These are phyloP conservation scores for Bolinopsis microptera DNA, from an alignment of 37 sponge, comb jelly and placozoan species.

Conservation along the genomic window DNA sequence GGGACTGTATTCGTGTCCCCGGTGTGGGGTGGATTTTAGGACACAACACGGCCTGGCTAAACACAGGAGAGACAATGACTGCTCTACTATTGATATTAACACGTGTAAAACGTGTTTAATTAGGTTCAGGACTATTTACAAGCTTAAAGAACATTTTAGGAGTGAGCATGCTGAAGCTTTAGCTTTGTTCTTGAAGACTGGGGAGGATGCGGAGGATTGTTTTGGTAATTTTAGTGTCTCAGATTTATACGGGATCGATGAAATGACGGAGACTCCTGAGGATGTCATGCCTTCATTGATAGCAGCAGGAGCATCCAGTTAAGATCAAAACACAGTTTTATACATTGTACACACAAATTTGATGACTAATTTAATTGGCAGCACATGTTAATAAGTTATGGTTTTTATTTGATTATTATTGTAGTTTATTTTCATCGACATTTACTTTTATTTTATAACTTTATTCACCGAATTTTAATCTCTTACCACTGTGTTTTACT, in stretches of 20 bases:
- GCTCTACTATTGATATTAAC: background rate
- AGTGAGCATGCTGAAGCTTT: slow-evolving; percentile 1
- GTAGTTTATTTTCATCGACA: background rate
- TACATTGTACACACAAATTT: background rate
- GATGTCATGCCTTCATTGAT: background rate
- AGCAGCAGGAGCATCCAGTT: background rate
- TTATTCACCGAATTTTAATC: too few species aligned
- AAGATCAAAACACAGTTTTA: background rate
- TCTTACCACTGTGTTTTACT: too few species aligned
- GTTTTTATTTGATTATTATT: background rate
- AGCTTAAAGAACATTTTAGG: background rate
- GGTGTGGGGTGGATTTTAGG: background rate
- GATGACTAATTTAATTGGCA: background rate
- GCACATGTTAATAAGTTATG: background rate
- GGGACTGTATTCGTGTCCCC: background rate
- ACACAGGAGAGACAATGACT: background rate
- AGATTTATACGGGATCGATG: background rate
- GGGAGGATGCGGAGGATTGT: background rate
- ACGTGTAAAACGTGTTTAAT: background rate
- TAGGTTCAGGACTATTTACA: background rate
- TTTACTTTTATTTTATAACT: background rate
- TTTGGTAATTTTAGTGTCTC: background rate
- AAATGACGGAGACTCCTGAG: background rate
- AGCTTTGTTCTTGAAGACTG: background rate
- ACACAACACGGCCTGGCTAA: background rate